Percentiles rank a stretch among this genome's conserved stretches.
phyloP scores from a whole-genome alignment of 2,113 vertebrate species.

The Myotis yumanensis region DNA sequence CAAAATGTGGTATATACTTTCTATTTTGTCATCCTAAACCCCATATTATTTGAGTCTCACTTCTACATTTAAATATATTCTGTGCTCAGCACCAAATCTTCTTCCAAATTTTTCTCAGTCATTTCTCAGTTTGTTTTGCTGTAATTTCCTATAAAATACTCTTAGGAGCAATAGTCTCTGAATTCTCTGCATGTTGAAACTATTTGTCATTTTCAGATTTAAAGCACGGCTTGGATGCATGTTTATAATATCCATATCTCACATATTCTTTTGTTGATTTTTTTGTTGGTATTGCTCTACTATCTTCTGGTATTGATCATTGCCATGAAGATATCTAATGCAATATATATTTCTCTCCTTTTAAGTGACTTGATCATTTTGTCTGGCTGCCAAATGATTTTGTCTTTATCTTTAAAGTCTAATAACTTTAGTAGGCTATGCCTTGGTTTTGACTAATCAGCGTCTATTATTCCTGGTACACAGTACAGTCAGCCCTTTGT shows the following conservation, averaged over 20 bases:
- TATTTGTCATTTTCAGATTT: not conserved
- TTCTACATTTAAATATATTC: constrained; percentile 3
- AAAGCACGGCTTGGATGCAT: not conserved
- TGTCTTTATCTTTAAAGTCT: not conserved
- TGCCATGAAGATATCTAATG: not conserved
- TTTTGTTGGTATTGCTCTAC: not conserved
- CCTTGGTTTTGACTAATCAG: not conserved
- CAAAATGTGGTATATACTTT: not conserved
- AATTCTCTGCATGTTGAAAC: not conserved
- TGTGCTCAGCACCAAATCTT: not conserved
- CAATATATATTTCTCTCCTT: not conserved
- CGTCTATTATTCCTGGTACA: not conserved
- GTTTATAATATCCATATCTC: not conserved
- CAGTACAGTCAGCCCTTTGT: not conserved
- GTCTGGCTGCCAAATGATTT: not conserved
- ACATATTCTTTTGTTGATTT: not conserved
- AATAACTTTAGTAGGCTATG: not conserved
- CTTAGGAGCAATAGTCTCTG: not conserved
- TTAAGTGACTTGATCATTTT: not conserved
- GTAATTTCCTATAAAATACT: constrained; percentile 2
- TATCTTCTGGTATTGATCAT: not conserved
- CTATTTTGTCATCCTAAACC: not conserved
- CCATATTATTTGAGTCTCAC: not conserved
- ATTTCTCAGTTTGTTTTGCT: constrained; percentile 3
- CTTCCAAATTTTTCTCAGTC: not conserved